Percentiles rank a stretch among this genome's conserved stretches.
Conservation (phyloP, 1,140 invertebrate species). For the Aphidius ervi region DNA sequence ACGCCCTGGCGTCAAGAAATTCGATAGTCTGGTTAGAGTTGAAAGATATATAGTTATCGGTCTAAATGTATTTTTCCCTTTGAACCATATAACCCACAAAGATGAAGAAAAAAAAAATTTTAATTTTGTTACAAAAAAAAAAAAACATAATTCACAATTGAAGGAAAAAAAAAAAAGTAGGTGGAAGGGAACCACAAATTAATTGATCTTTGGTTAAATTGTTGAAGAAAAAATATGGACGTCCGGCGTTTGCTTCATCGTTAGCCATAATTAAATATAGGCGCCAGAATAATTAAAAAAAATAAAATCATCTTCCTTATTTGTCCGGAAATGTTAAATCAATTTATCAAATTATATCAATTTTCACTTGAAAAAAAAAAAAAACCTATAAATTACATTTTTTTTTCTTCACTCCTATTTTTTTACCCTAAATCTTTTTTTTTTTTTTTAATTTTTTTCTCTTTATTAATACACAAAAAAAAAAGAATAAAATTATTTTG, state of each 20-base stretch:
- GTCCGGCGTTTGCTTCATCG: neutral
- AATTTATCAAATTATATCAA: too few relatives aligned
- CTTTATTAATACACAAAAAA: neutral
- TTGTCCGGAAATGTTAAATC: slow-evolving; percentile 6
- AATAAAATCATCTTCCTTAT: neutral
- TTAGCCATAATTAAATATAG: neutral
- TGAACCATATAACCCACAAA: too few relatives aligned
- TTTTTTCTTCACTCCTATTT: neutral
- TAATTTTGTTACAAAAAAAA: too few relatives aligned
- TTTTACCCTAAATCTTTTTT: too few relatives aligned
- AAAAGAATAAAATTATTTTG: neutral
- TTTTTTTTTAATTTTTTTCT: neutral
- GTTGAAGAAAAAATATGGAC: too few relatives aligned
- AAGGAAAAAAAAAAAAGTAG: too few relatives aligned
- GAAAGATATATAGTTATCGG: slow-evolving; percentile 21
- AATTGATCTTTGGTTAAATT: too few relatives aligned
- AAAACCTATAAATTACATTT: neutral
- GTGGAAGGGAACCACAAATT: too few relatives aligned
- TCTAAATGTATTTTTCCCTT: slow-evolving; percentile 17
- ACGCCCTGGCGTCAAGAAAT: slow-evolving; percentile 45
- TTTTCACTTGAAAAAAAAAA: too few relatives aligned
- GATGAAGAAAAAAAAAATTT: too few relatives aligned
- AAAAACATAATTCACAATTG: too few relatives aligned
- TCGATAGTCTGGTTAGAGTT: slow-evolving; percentile 31
- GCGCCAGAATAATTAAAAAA: too few relatives aligned